Evolutionary conservation across 2,797 vertebrate species (phyloP).

Genomic region (Girardinus metallicus): DNA sequence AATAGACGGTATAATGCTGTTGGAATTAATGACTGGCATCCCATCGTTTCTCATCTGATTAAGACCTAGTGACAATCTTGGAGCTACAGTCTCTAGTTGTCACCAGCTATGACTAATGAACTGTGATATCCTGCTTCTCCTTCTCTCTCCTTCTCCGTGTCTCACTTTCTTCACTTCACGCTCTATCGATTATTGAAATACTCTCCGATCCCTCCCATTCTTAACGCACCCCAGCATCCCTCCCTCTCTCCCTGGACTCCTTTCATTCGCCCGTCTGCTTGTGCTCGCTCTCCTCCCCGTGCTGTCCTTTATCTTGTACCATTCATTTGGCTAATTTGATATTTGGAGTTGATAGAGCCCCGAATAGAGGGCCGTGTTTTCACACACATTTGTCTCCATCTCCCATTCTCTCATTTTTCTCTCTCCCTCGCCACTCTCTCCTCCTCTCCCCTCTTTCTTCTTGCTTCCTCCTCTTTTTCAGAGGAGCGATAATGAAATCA

Average conservation of each 20-base stretch:
- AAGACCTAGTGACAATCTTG: constrained; percentile 73
- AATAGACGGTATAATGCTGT: constrained; percentile 61
- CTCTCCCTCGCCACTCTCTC: constrained; percentile 18
- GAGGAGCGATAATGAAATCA: constrained; percentile 75
- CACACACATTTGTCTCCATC: constrained; percentile 66
- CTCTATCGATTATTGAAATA: constrained; percentile 81
- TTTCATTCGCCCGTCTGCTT: constrained; percentile 61
- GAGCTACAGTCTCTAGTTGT: constrained; percentile 69
- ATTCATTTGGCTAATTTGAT: constrained; percentile 84
- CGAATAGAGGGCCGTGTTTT: constrained; percentile 69
- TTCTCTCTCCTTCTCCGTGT: constrained; percentile 29
- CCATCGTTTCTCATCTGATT: constrained; percentile 76
- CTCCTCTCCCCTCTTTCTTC: constrained; percentile 33
- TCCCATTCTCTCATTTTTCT: constrained; percentile 60
- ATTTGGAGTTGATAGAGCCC: constrained; percentile 76
- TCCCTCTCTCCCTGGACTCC: constrained; percentile 22
- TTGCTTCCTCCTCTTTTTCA: constrained; percentile 49
- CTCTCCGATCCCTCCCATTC: constrained; percentile 61
- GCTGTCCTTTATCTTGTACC: constrained; percentile 75
- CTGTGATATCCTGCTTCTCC: constrained; percentile 70
- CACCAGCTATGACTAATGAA: constrained; percentile 79
- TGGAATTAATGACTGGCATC: constrained; percentile 72
- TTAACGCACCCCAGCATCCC: constrained; percentile 44
- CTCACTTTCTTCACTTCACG: constrained; percentile 60
- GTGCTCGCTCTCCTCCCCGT: constrained; percentile 41